phyloP scores from a whole-genome alignment of 2,113 vertebrate species.

The Eulemur rufifrons region DNA sequence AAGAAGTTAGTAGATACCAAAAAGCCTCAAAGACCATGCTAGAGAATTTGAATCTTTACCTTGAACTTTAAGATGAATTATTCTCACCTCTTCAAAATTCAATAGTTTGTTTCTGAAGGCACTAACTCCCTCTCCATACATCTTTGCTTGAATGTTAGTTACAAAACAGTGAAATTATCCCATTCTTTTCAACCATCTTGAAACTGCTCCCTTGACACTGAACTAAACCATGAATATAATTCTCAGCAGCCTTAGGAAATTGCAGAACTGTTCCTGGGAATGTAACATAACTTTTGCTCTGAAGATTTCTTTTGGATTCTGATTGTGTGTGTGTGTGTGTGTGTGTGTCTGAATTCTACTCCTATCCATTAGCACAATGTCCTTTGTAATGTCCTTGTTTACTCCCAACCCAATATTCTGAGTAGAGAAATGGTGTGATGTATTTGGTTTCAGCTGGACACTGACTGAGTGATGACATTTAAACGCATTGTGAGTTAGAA shows the following conservation, averaged over 20 bases:
- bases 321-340: not conserved
- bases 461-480: constrained; percentile 67
- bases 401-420: constrained; percentile 46
- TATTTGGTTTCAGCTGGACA: constrained; percentile 30
- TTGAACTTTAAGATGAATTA: not conserved
- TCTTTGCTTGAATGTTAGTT: not conserved
- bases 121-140: not conserved
- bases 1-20: not conserved
- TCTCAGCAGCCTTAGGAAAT: not conserved
- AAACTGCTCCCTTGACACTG: not conserved
- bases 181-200: not conserved
- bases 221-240: not conserved
- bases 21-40: not conserved
- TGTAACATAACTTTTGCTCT: not conserved
- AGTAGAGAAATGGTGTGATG: constrained; percentile 51
- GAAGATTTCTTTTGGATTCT: constrained; percentile 10
- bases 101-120: not conserved
- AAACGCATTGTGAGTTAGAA: constrained; percentile 49
- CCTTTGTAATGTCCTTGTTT: constrained; percentile 55
- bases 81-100: not conserved
- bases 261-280: not conserved
- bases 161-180: not conserved
- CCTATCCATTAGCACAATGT: constrained; percentile 40
- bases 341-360: not conserved
- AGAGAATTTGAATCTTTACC: not conserved